A percentile compares a stretch with the other conserved stretches of the same genome.
Conservation (phyloP, 2,888 invertebrate species). For the Lamproptera curius region DNA sequence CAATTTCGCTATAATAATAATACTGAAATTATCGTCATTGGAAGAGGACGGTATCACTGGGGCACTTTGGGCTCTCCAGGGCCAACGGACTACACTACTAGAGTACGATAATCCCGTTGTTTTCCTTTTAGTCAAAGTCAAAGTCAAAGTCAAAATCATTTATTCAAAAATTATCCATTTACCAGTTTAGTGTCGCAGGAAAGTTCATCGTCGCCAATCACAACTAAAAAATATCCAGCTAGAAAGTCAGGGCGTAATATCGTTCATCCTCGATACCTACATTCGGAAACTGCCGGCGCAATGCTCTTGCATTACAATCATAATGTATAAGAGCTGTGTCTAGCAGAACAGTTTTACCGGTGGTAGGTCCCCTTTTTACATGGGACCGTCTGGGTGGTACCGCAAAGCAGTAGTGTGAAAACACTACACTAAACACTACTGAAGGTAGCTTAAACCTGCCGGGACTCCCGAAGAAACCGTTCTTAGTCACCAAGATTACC, state of each 20-base stretch:
- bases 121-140: no score
- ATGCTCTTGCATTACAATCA: slow-evolving; percentile 89
- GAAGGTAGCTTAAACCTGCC: slow-evolving; percentile 87
- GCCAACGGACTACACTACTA: slow-evolving; percentile 84
- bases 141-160: no score
- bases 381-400: slow-evolving; percentile 91
- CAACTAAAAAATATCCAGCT: slow-evolving; percentile 82
- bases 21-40: slow-evolving; percentile 95
- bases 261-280: slow-evolving; percentile 79
- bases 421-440: slow-evolving; percentile 85
- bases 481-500: slow-evolving; percentile 86
- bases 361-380: slow-evolving; percentile 86
- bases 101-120: slow-evolving; percentile 62
- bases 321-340: slow-evolving; percentile 89
- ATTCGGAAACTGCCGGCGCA: slow-evolving; percentile 87
- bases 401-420: slow-evolving; percentile 90
- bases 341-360: slow-evolving; percentile 87
- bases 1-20: slow-evolving; percentile 94
- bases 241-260: slow-evolving; percentile 86
- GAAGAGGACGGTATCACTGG: slow-evolving; percentile 79
- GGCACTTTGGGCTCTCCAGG: slow-evolving; percentile 79
- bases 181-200: slow-evolving; percentile 88
- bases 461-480: slow-evolving; percentile 90
- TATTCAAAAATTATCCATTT: no score
- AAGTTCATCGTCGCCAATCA: slow-evolving; percentile 89